A percentile compares a stretch with the other conserved stretches of the same genome.
Conservation (phyloP, 2,888 invertebrate species). For the Eupithecia vulgata region DNA sequence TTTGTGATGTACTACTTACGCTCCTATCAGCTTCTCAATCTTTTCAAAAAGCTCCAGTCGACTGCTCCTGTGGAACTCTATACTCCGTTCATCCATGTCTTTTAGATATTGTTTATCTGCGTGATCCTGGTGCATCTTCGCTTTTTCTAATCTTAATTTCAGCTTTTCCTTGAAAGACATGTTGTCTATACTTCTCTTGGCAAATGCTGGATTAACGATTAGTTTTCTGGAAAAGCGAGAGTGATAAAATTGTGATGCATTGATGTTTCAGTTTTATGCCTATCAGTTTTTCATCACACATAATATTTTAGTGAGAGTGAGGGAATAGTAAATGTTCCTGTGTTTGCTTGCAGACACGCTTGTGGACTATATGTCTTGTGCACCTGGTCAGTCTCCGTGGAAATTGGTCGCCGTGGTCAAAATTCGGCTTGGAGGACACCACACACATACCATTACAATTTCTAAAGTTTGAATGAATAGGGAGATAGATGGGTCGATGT, state of each 20-base stretch:
- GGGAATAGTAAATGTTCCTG: too few species aligned
- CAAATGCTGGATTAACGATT: slow-evolving; percentile 70
- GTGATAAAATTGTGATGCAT: not conserved
- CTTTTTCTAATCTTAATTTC: slow-evolving; percentile 65
- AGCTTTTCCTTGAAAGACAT: slow-evolving; percentile 68
- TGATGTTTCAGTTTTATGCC: too few species aligned
- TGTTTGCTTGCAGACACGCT: too few species aligned
- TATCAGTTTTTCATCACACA: too few species aligned
- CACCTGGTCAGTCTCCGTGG: too few species aligned
- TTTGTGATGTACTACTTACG: slow-evolving; percentile 73
- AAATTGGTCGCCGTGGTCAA: too few species aligned
- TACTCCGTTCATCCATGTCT: slow-evolving; percentile 57
- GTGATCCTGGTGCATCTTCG: slow-evolving; percentile 69
- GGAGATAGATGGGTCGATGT: too few species aligned
- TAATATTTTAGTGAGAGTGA: too few species aligned
- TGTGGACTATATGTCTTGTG: too few species aligned
- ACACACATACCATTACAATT: too few species aligned
- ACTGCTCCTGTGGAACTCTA: slow-evolving; percentile 85
- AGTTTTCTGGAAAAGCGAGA: slow-evolving; percentile 51
- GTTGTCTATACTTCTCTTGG: slow-evolving; percentile 67
- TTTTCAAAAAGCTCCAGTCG: slow-evolving; percentile 85
- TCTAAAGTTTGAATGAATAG: too few species aligned
- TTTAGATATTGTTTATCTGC: slow-evolving; percentile 60
- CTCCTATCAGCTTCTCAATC: slow-evolving; percentile 84
- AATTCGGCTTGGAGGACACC: too few species aligned